Conservation (phyloP, 1,140 invertebrate genomes). For the Platorchestia sp. region DNA sequence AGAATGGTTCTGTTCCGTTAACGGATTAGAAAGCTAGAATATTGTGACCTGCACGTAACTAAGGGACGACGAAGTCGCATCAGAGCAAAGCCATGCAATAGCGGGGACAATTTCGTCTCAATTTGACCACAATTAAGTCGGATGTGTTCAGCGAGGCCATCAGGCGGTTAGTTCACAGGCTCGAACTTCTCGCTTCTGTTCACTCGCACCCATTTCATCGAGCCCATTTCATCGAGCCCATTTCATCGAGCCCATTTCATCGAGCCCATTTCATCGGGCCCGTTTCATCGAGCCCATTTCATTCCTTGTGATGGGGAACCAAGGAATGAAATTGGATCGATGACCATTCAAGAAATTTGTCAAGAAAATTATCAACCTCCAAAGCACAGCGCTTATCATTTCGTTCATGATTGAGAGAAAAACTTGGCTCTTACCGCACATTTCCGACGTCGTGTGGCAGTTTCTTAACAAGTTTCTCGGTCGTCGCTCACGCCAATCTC, state of each 20-base stretch:
- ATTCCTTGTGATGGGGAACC: too few species aligned
- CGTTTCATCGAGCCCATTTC: too few species aligned
- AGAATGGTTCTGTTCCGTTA: too few species aligned
- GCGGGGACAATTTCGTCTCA: not conserved
- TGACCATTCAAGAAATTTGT: too few species aligned
- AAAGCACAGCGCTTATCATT: not conserved
- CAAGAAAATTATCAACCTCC: not conserved
- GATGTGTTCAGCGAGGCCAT: not conserved
- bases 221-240: too few species aligned
- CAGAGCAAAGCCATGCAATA: not conserved
- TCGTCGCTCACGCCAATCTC: slow-evolving; percentile 9
- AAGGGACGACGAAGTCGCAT: not conserved
- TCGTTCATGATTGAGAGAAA: not conserved
- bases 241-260: too few species aligned
- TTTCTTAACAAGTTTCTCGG: too few species aligned
- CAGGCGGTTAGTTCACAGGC: not conserved
- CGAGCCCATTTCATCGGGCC: too few species aligned
- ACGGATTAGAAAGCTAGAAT: not conserved
- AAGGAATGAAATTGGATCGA: too few species aligned
- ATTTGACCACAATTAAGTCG: not conserved
- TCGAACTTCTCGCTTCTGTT: not conserved
- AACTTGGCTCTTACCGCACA: not conserved
- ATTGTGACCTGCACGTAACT: not conserved
- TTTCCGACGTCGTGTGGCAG: not conserved
- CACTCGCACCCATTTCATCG: too few species aligned